A percentile compares a stretch with the other conserved stretches of the same genome.
These are phyloP conservation scores for Hylaea fasciaria DNA, from an alignment of 2,888 invertebrate genomes.

Conservation along the genomic window DNA sequence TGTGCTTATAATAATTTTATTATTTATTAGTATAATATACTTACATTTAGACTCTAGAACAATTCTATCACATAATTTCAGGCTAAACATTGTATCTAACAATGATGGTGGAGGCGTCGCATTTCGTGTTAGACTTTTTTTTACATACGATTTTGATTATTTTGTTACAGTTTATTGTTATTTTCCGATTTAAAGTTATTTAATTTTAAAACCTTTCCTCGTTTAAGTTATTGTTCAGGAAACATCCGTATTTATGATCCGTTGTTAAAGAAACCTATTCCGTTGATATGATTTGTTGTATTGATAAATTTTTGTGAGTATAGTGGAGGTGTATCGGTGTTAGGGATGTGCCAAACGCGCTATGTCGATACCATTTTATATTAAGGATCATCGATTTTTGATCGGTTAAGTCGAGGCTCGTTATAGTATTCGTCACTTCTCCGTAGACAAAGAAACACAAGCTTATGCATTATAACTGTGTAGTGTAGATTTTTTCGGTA, in stretches of 20 bases:
- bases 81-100: too few relatives aligned
- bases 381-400: slow-evolving; percentile 75
- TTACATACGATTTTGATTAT: too few relatives aligned
- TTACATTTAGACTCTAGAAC: too few relatives aligned
- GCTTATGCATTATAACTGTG: slow-evolving; percentile 39
- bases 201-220: neutral
- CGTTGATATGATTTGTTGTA: neutral
- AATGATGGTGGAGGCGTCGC: too few relatives aligned
- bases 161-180: too few relatives aligned
- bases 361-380: slow-evolving; percentile 69
- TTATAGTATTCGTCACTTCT: slow-evolving; percentile 51
- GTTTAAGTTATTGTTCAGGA: neutral
- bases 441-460: slow-evolving; percentile 46
- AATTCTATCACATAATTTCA: too few relatives aligned
- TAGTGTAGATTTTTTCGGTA: slow-evolving; percentile 21
- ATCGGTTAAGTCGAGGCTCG: slow-evolving; percentile 67
- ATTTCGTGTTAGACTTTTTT: too few relatives aligned
- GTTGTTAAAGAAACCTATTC: too few relatives aligned
- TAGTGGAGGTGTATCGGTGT: slow-evolving; percentile 30
- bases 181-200: neutral
- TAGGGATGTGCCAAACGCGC: slow-evolving; percentile 45
- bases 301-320: neutral
- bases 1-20: too few relatives aligned
- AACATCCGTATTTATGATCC: neutral
- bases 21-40: too few relatives aligned